Conservation (phyloP, 2,113 vertebrate species). For the Hystrix cristata region DNA sequence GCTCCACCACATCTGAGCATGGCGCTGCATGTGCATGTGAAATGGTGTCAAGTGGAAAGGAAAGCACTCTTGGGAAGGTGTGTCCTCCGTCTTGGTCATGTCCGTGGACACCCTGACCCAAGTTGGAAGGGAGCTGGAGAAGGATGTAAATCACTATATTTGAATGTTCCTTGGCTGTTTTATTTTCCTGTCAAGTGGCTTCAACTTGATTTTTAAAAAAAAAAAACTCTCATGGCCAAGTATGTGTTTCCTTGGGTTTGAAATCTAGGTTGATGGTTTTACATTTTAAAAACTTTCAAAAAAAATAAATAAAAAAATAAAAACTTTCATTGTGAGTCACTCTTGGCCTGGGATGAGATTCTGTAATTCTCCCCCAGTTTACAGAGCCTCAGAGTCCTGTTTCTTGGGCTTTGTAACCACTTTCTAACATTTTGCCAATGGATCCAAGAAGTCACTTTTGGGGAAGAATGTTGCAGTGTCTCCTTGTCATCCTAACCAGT, state of each 20-base stretch:
- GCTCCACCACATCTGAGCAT: neutral
- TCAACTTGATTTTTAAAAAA: constrained; percentile 71
- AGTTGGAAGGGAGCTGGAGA: neutral
- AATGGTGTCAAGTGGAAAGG: neutral
- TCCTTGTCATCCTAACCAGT: constrained; percentile 19
- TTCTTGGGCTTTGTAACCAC: constrained; percentile 62
- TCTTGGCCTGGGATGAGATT: constrained; percentile 65
- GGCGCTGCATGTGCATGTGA: too few species aligned
- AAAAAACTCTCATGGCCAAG: constrained; percentile 79
- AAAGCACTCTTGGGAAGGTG: neutral
- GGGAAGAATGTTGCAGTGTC: constrained; percentile 61
- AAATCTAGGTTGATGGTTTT: constrained; percentile 86
- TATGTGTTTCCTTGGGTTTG: constrained; percentile 85
- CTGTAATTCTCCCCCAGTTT: constrained; percentile 64
- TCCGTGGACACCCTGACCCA: neutral
- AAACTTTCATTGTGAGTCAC: constrained; percentile 85
- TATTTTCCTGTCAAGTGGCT: constrained; percentile 84
- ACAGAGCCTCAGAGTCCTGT: constrained; percentile 51
- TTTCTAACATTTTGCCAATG: constrained; percentile 74
- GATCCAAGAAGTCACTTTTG: constrained; percentile 66
- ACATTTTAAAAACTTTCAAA: constrained; percentile 80
- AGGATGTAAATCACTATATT: constrained; percentile 71
- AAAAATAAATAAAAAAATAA: neutral
- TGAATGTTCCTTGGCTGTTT: constrained; percentile 74
- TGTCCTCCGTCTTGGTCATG: neutral